These are phyloP conservation scores for Daboia siamensis DNA, from an alignment of 2,113 vertebrate genomes.

Conservation along the genomic window DNA sequence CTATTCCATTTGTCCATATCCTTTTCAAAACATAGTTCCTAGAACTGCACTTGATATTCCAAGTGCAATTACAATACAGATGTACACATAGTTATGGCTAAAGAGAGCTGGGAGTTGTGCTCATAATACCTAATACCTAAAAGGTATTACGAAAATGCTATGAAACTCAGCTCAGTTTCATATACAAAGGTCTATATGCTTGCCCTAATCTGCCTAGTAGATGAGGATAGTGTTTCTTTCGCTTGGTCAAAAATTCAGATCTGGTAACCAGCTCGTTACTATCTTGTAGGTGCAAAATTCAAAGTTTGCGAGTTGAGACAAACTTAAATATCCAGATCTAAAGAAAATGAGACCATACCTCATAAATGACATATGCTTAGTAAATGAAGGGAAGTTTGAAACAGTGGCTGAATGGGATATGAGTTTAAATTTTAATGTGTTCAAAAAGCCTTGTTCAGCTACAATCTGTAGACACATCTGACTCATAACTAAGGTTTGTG, in stretches of 20 bases:
- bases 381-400: background rate
- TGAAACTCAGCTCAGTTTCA: background rate
- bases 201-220: background rate
- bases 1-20: background rate
- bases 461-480: background rate
- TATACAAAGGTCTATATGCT: background rate
- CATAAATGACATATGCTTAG: background rate
- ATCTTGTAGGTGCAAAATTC: background rate
- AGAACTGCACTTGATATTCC: background rate
- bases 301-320: background rate
- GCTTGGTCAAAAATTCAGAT: background rate
- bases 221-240: background rate
- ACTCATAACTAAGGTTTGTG: background rate
- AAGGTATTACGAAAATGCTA: too few species aligned
- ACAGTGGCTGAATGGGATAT: background rate
- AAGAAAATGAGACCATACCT: background rate
- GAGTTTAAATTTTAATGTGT: background rate
- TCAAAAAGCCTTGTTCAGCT: background rate
- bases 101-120: background rate
- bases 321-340: background rate
- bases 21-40: background rate
- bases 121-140: background rate
- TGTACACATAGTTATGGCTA: background rate
- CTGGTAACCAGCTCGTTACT: background rate
- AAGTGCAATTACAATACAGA: background rate